phyloP scores from a whole-genome alignment of 2,888 invertebrate genomes.

The Beris morrisii region DNA sequence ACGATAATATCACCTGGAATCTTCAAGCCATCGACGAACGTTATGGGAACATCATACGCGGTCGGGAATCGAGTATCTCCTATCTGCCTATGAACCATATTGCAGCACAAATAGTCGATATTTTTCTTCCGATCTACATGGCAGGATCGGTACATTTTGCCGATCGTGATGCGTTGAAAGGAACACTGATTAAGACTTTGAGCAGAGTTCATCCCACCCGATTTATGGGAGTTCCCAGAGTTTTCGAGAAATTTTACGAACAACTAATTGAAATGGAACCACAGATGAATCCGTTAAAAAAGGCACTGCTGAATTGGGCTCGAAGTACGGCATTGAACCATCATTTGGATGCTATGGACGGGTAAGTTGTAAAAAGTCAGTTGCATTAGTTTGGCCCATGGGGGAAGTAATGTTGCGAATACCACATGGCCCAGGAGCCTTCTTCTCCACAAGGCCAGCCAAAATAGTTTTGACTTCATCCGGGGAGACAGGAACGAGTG shows the following conservation, averaged over 20 bases:
- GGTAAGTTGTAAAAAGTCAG: constrained; percentile 50
- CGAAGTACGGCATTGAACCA: constrained; percentile 64
- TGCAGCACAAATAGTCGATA: constrained; percentile 86
- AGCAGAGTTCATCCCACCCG: constrained; percentile 78
- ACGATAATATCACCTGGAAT: constrained; percentile 82
- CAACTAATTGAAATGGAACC: constrained; percentile 76
- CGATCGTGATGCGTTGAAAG: constrained; percentile 67
- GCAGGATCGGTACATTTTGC: constrained; percentile 80
- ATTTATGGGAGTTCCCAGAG: constrained; percentile 87
- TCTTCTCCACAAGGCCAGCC: no score
- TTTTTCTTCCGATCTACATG: constrained; percentile 66
- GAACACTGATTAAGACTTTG: constrained; percentile 74
- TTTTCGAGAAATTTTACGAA: constrained; percentile 93
- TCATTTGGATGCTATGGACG: constrained; percentile 61
- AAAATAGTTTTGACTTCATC: no score
- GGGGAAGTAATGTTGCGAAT: no score
- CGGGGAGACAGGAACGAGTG: no score
- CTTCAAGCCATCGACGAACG: constrained; percentile 62
- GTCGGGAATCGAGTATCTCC: constrained; percentile 68
- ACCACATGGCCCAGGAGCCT: no score
- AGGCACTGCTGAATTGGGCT: constrained; percentile 68
- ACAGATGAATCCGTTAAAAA: constrained; percentile 68
- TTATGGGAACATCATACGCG: constrained; percentile 59
- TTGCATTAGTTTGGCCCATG: no score
- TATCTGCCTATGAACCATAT: constrained; percentile 89